phyloP scores from a whole-genome alignment of 2,888 invertebrate genomes.

The Auanema sp. region DNA sequence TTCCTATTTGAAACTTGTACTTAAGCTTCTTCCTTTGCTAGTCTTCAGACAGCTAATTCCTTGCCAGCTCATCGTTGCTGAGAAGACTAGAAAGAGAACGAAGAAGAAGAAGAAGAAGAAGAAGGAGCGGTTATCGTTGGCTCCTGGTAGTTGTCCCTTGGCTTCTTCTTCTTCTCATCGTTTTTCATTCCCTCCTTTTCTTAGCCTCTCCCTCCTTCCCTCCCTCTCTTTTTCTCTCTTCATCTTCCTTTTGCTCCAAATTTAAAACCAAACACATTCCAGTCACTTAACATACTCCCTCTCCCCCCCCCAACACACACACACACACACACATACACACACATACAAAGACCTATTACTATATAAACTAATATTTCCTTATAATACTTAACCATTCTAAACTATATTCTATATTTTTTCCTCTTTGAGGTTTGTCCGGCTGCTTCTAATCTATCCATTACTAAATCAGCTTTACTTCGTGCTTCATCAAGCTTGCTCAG shows the following conservation, averaged over 20 bases:
- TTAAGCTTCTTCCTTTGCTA: too few species aligned
- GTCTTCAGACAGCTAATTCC: too few species aligned
- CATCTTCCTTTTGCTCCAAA: conserved; percentile 3
- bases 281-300: background rate
- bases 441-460: too few species aligned
- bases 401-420: too few species aligned
- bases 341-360: background rate
- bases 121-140: conserved; percentile 23
- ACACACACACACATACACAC: background rate
- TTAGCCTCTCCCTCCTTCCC: conserved; percentile 10
- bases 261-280: background rate
- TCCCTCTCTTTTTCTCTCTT: conserved; percentile 7
- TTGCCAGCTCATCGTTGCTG: conserved; percentile 16
- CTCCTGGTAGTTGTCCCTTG: conserved; percentile 2
- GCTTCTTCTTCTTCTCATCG: background rate
- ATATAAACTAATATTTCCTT: too few species aligned
- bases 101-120: conserved; percentile 29
- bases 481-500: too few species aligned
- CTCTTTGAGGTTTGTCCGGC: too few species aligned
- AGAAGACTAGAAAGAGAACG: conserved; percentile 36
- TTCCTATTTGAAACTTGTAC: too few species aligned
- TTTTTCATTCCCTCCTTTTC: conserved; percentile 7
- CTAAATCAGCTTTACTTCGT: too few species aligned
- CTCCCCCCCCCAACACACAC: background rate
- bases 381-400: too few species aligned